phyloP scores from a whole-genome alignment of 2,888 invertebrate species.

The Chymomyza fuscimana region DNA sequence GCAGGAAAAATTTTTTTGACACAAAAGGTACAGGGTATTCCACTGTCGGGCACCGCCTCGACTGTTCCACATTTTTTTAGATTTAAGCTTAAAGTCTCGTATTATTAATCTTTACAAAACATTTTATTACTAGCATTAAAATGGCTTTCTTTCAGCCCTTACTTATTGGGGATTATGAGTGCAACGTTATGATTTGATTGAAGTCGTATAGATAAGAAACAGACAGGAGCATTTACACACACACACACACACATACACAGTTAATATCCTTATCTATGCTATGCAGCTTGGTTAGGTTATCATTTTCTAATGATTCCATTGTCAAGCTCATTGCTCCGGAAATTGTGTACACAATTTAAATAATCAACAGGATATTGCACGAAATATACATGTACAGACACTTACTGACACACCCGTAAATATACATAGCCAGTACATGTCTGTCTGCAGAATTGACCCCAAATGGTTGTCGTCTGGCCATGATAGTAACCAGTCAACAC shows the following conservation, averaged over 20 bases:
- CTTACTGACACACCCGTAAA: not conserved
- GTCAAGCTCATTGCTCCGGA: slow-evolving; percentile 68
- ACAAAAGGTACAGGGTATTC: too few relatives aligned
- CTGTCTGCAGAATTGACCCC: not conserved
- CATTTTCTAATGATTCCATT: slow-evolving; percentile 70
- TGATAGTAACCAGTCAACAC: slow-evolving; percentile 46
- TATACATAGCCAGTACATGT: slow-evolving; percentile 18
- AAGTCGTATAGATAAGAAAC: too few relatives aligned
- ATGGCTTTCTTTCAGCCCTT: too few relatives aligned
- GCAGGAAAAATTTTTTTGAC: too few relatives aligned
- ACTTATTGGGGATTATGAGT: too few relatives aligned
- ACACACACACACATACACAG: slow-evolving; percentile 25
- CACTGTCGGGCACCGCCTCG: too few relatives aligned
- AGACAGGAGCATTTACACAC: not conserved
- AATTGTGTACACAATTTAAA: slow-evolving; percentile 72
- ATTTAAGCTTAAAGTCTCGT: too few relatives aligned
- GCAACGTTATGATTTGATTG: too few relatives aligned
- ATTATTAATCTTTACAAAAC: too few relatives aligned
- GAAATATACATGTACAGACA: slow-evolving; percentile 48
- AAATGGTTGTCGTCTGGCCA: slow-evolving; percentile 29
- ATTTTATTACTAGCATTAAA: too few relatives aligned
- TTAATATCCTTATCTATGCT: slow-evolving; percentile 52
- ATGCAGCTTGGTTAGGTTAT: slow-evolving; percentile 44
- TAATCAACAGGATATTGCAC: slow-evolving; percentile 72
- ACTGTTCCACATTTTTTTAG: too few relatives aligned